Conservation (phyloP, 2,113 vertebrate genomes). For the Halichoeres trimaculatus region DNA sequence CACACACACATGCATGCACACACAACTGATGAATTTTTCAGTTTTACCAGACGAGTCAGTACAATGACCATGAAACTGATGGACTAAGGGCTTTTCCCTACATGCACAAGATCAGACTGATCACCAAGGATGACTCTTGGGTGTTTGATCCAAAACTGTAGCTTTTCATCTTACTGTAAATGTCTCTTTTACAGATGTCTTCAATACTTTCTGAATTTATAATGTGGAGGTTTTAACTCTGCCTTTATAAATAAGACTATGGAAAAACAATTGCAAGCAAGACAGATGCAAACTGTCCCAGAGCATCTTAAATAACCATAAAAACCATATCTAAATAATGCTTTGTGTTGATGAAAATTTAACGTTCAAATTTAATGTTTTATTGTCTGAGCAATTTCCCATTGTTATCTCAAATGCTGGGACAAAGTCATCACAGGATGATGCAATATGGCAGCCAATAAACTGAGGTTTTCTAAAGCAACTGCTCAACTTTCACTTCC, state of each 20-base stretch:
- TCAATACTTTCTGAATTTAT: neutral
- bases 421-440: neutral
- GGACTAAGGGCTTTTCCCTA: neutral
- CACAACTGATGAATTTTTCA: conserved; percentile 14
- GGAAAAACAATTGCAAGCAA: neutral
- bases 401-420: neutral
- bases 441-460: neutral
- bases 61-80: neutral
- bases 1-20: conserved; percentile 1
- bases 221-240: neutral
- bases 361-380: neutral
- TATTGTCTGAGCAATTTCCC: neutral
- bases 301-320: no score
- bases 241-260: neutral
- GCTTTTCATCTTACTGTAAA: no score
- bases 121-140: neutral
- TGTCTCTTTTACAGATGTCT: neutral
- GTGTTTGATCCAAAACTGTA: neutral
- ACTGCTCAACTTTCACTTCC: conserved; percentile 53
- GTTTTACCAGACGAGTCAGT: conserved; percentile 5
- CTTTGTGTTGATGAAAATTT: neutral
- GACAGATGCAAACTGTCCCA: no score
- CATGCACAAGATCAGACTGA: neutral
- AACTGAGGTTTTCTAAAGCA: conserved; percentile 12
- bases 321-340: neutral